Evolutionary conservation across 2,797 vertebrate species (phyloP), one percentile per base, ranked within the genome.

Genomic region (Phrynocephalus guinanensis): DNA sequence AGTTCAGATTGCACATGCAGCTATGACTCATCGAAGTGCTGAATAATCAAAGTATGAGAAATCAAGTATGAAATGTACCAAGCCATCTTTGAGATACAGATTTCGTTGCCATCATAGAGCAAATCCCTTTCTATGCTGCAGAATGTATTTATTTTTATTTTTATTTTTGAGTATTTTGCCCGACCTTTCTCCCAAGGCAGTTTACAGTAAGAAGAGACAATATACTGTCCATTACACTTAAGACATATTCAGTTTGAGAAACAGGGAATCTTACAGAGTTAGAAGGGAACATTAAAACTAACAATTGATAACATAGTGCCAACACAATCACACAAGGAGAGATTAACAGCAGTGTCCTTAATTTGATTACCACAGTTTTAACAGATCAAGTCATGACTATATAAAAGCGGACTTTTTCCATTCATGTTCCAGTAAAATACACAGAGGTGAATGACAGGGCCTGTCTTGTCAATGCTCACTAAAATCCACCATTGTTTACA

Each of bases 401-500:
- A 48, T 10, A 73, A 63, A 73, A 48, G 18, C 80, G 50, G 2
- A 24, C 10, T 73, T 6, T 26, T n/a, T 16, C 30, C 33, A 56
- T 13, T 30, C 84, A 50, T 87, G 30, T 73, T 71, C 52, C 26
- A 63, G 18, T 75, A 67, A 81, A 81, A 22, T 3, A 33, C 52
- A 87, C 10, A 44, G 26, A 38, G 68, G 38, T 18, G 9, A 48
- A 28, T 38, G 24, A 63, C 33, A 63, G 48, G 16, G 24, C n/a
- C 6, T 50, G 1, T 75, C n/a, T 8, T 52, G 1, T 50, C 68
- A 72, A 22, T n/a, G 20, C 18, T 52, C 16, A 48, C 16, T 79
- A 7, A 83, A 7, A 70, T 20, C 63, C 87, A 85, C 70, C 60
- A n/a, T 66, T 56, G 83, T 85, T 56, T 66, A 10, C 1, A 88